phyloP scores from a whole-genome alignment of 2,888 invertebrate genomes.

The Parnassius mnemosyne region DNA sequence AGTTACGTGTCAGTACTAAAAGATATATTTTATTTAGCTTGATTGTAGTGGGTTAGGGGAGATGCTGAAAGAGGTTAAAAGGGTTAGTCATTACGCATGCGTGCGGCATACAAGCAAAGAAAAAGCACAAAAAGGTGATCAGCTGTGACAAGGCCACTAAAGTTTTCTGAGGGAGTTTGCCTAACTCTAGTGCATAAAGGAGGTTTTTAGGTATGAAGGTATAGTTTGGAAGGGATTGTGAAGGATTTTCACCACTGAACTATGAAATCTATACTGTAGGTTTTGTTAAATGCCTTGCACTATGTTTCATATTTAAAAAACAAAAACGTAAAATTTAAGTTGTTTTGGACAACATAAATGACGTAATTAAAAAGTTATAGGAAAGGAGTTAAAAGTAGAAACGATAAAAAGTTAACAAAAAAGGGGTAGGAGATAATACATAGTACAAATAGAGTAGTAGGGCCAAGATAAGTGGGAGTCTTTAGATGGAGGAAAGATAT shows the following conservation, averaged over 20 bases:
- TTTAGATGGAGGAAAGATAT: too few relatives aligned
- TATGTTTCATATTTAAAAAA: too few relatives aligned
- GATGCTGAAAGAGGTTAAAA: conserved; percentile 75
- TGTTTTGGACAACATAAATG: too few relatives aligned
- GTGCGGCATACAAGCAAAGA: conserved; percentile 71
- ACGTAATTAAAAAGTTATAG: too few relatives aligned
- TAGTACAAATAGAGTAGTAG: too few relatives aligned
- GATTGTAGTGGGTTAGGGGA: conserved; percentile 60
- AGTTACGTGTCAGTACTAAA: conserved; percentile 40
- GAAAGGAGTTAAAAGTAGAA: too few relatives aligned
- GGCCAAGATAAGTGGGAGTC: too few relatives aligned
- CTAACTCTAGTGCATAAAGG: conserved; percentile 26
- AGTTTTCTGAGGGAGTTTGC: conserved; percentile 29
- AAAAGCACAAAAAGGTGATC: conserved; percentile 64
- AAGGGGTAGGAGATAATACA: too few relatives aligned
- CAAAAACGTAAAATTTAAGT: too few relatives aligned
- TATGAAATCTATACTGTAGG: too few relatives aligned
- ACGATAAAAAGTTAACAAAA: too few relatives aligned
- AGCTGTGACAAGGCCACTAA: conserved; percentile 63
- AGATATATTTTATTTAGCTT: conserved; percentile 47
- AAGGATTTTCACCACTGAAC: neutral
- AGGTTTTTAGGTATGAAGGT: conserved; percentile 36
- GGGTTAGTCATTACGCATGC: conserved; percentile 77
- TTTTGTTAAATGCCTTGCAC: too few relatives aligned
- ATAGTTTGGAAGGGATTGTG: conserved; percentile 4